A percentile compares a stretch with the other conserved stretches of the same genome.
These are phyloP conservation scores for Agonopterix arenella DNA, from an alignment of 2,888 invertebrate species.

Conservation along the genomic window DNA sequence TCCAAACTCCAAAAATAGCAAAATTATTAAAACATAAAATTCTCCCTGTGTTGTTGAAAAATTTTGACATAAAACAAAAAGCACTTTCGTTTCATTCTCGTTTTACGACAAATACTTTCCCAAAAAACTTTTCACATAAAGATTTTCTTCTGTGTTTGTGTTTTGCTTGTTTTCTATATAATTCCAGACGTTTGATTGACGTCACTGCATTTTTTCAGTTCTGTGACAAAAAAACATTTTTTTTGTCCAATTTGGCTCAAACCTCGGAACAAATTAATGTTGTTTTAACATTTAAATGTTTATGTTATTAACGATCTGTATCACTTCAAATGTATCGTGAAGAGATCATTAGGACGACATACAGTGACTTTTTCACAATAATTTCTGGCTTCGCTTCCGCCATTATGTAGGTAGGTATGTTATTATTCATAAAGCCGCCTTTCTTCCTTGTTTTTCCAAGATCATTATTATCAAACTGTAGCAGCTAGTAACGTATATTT, in stretches of 20 bases:
- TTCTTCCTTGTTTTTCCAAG: no score
- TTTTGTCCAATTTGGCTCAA: slow-evolving; percentile 20
- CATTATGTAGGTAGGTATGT: neutral
- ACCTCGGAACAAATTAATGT: slow-evolving; percentile 13
- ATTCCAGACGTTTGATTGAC: slow-evolving; percentile 8
- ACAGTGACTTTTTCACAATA: neutral
- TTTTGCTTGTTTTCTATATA: slow-evolving; percentile 2
- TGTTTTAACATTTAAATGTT: slow-evolving; percentile 17
- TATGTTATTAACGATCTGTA: slow-evolving; percentile 36
- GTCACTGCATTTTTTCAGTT: slow-evolving; percentile 9
- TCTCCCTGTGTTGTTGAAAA: no score
- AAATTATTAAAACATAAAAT: no score
- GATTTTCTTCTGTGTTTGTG: no score
- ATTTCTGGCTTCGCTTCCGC: neutral
- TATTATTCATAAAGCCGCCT: neutral
- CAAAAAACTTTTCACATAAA: no score
- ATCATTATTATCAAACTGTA: no score
- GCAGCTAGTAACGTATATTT: no score
- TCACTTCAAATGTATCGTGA: slow-evolving; percentile 35
- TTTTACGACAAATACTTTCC: no score
- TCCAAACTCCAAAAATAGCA: no score
- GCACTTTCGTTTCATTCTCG: no score
- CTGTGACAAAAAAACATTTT: slow-evolving; percentile 6
- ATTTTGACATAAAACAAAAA: no score
- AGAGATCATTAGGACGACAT: slow-evolving; percentile 35